These are phyloP conservation scores for Rhodeus uyekii DNA, from an alignment of 2,797 vertebrate genomes.

Conservation along the genomic window DNA sequence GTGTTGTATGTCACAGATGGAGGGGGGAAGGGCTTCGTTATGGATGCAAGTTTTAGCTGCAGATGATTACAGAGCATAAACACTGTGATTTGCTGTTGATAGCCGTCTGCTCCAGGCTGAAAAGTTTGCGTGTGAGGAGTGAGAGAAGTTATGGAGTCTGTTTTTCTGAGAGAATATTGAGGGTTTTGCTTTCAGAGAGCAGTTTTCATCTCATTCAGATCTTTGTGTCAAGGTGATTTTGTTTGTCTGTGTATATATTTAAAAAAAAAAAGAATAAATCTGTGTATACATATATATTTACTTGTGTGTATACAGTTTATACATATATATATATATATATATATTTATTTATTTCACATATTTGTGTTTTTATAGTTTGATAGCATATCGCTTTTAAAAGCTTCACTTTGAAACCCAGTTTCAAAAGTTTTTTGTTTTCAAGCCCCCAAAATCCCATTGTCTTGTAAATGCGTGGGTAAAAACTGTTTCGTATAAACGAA, in stretches of 20 bases:
- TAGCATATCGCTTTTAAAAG: background rate
- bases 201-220: background rate
- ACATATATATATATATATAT: too few species aligned
- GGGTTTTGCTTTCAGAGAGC: constrained; percentile 29
- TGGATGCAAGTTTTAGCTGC: constrained; percentile 23
- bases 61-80: constrained; percentile 52
- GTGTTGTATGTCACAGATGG: constrained; percentile 39
- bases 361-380: background rate
- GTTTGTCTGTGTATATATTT: too few species aligned
- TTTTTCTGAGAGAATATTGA: background rate
- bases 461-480: background rate
- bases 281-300: too few species aligned
- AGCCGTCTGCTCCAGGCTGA: background rate
- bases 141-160: background rate
- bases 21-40: background rate
- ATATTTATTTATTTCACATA: too few species aligned
- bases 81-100: constrained; percentile 44
- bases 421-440: too few species aligned
- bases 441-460: background rate
- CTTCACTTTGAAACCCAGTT: too few species aligned
- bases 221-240: constrained; percentile 22
- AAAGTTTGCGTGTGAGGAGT: constrained; percentile 34
- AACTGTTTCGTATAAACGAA: too few species aligned
- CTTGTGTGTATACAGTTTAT: too few species aligned
- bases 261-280: too few species aligned